These are phyloP conservation scores for Macroramphosus scolopax DNA, from an alignment of 2,797 vertebrate genomes.

Conservation along the genomic window DNA sequence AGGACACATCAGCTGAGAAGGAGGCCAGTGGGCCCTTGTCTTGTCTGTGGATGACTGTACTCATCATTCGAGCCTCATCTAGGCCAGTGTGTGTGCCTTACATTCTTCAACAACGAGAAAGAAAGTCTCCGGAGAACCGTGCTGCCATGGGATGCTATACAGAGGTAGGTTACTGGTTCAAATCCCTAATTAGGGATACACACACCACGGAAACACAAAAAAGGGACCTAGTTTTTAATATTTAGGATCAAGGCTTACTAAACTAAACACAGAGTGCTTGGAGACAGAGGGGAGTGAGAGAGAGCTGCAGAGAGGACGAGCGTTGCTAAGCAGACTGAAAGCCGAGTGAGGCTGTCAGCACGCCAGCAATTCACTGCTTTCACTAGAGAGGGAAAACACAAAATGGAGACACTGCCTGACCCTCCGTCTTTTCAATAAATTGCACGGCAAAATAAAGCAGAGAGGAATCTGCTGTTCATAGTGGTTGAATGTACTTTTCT, in stretches of 20 bases:
- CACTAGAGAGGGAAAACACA: slow-evolving; percentile 58
- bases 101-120: too few species aligned
- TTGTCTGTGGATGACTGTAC: slow-evolving; percentile 59
- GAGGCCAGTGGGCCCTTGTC: slow-evolving; percentile 66
- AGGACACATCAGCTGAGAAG: slow-evolving; percentile 55
- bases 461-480: too few species aligned
- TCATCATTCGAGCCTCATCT: slow-evolving; percentile 55
- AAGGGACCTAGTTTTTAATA: slow-evolving; percentile 34
- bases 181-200: slow-evolving; percentile 16
- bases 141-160: slow-evolving; percentile 19
- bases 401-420: slow-evolving; percentile 68
- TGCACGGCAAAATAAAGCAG: slow-evolving; percentile 21
- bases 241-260: slow-evolving; percentile 39
- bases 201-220: slow-evolving; percentile 18
- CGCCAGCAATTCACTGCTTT: slow-evolving; percentile 63
- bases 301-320: slow-evolving; percentile 62
- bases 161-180: slow-evolving; percentile 35
- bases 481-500: too few species aligned
- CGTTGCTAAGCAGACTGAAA: slow-evolving; percentile 75
- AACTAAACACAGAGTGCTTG: slow-evolving; percentile 46
- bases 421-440: slow-evolving; percentile 40
- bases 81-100: slow-evolving; percentile 17
- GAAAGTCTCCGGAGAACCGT: slow-evolving; percentile 19
- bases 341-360: slow-evolving; percentile 67
- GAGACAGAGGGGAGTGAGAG: slow-evolving; percentile 64